Conservation (phyloP, 1,140 invertebrate species). For the Cyclargus thomasi region DNA sequence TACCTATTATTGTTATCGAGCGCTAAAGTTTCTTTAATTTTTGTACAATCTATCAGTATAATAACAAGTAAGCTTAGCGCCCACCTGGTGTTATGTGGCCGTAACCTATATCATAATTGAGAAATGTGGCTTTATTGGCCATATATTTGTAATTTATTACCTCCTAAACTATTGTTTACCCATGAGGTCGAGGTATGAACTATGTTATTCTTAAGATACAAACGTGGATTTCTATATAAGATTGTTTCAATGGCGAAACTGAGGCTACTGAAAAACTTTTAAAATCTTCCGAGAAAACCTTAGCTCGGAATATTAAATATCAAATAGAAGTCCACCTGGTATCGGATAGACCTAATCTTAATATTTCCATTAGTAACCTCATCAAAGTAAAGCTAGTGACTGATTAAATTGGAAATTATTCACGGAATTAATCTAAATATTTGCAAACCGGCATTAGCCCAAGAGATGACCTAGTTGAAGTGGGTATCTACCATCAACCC, state of each 20-base stretch:
- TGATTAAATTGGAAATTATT: constrained; percentile 4
- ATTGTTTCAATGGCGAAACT: neutral
- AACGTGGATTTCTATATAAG: neutral
- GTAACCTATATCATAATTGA: constrained; percentile 1
- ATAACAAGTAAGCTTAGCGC: neutral
- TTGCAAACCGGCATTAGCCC: neutral
- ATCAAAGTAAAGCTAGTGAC: neutral
- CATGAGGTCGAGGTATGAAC: neutral
- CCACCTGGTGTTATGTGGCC: neutral
- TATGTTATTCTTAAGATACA: neutral
- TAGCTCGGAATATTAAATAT: neutral
- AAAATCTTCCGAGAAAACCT: too few species aligned
- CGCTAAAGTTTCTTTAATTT: neutral
- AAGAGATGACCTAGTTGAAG: neutral
- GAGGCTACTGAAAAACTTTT: too few species aligned
- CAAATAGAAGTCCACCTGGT: neutral
- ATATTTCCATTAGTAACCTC: constrained; percentile 3
- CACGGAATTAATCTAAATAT: constrained; percentile 1
- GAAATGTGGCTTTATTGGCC: neutral
- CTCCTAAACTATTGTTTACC: constrained; percentile 1
- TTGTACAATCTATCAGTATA: neutral
- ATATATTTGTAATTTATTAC: constrained; percentile 1
- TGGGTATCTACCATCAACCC: neutral
- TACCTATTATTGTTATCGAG: too few species aligned
- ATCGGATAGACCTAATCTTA: constrained; percentile 3